Percentiles rank a stretch among this genome's conserved stretches.
Conservation (phyloP, 2,797 vertebrate species). For the Rhabdomys pumilio region DNA sequence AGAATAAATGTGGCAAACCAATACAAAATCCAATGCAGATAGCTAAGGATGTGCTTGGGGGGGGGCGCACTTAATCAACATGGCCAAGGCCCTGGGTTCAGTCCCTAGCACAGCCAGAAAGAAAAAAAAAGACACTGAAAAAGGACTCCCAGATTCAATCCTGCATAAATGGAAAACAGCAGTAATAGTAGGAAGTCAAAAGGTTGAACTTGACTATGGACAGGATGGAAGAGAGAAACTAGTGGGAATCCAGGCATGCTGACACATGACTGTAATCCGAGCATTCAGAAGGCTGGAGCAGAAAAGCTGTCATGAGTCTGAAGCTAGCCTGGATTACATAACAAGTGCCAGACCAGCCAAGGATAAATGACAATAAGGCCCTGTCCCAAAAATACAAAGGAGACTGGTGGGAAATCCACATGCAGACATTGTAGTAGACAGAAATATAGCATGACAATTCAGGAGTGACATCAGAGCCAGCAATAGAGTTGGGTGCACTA, state of each 20-base stretch:
- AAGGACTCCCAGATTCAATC: not conserved
- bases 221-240: not conserved
- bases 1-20: conserved; percentile 1
- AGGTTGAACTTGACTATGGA: not conserved
- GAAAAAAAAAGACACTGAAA: not conserved
- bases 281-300: not conserved
- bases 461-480: not conserved
- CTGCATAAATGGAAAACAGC: not conserved
- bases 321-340: not conserved
- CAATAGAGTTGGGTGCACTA: not conserved
- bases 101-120: not conserved
- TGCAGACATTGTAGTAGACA: not conserved
- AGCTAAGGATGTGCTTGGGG: not conserved
- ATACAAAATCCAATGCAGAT: not conserved
- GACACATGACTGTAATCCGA: not conserved
- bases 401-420: not conserved
- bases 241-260: not conserved
- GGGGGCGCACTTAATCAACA: not conserved
- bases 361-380: not conserved
- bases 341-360: not conserved
- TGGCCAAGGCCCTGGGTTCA: not conserved
- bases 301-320: not conserved
- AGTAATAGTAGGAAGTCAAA: conserved; percentile 22
- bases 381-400: not conserved
- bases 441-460: conserved; percentile 10